Percentiles rank a stretch among this genome's conserved stretches.
These are phyloP conservation scores for Manis javanica DNA, from an alignment of 2,797 vertebrate species.

Conservation along the genomic window DNA sequence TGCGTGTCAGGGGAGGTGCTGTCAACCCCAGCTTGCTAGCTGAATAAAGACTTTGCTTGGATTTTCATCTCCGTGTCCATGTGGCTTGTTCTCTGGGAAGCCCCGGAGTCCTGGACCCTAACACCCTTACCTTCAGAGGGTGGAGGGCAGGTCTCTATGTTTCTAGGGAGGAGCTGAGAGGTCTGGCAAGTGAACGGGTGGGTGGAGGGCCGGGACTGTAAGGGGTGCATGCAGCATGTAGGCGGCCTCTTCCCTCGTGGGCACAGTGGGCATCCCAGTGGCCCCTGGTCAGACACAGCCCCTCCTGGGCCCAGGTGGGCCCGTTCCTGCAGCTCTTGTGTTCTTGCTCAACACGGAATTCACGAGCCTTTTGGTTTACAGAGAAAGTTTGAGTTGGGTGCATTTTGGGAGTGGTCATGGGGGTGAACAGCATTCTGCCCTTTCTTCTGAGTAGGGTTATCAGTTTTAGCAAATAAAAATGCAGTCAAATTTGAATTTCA, in stretches of 20 bases:
- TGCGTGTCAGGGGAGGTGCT: too few relatives aligned
- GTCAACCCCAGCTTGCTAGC: too few relatives aligned
- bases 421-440: neutral
- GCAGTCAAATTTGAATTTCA: conserved; percentile 25
- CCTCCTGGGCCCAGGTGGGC: conserved; percentile 89
- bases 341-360: conserved; percentile 79
- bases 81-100: too few relatives aligned
- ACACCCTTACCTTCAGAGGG: neutral
- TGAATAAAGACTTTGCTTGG: too few relatives aligned
- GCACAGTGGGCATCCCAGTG: conserved; percentile 92
- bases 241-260: conserved; percentile 87
- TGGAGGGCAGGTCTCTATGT: neutral
- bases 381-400: neutral
- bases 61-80: too few relatives aligned
- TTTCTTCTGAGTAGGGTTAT: neutral
- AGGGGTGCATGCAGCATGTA: neutral
- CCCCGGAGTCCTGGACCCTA: too few relatives aligned
- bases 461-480: neutral
- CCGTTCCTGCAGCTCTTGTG: conserved; percentile 89
- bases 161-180: neutral
- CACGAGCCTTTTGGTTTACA: neutral
- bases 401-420: neutral
- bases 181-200: neutral
- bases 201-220: neutral
- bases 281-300: conserved; percentile 89